Base-by-base conservation (phyloP, 2,888 invertebrate genomes). In the Dynastes maya region DNA sequence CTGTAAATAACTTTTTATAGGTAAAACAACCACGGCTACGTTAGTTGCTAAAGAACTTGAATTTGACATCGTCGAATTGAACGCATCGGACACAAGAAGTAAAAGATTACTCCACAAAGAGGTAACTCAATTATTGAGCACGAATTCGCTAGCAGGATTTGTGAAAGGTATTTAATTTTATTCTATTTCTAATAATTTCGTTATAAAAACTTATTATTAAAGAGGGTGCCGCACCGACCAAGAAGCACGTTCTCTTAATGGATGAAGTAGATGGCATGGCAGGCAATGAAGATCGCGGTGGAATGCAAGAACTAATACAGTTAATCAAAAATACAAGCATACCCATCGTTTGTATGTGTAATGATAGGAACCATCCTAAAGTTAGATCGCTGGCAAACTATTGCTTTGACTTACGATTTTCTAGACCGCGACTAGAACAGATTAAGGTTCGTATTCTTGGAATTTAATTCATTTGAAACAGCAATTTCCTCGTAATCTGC, bases 201-300 rank as follows among this genome's bases (percentile, higher is more conserved):
- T 58, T 22, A 1, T 4, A 22, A 58, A 5, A 8, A 6, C 8
- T 16, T 9, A 5, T 58, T 58, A 22, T 79, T 82, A 65, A 78
- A 88, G 88, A 86, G 80, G 84, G 87, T 32, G 82, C 82, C 9
- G 85, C 84, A 1, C 84, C 86, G 2, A 91, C 92, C 0, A 93
- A 92, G 82, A 96, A 96, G 85, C 97, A 97, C 86, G 97, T 97
- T 13, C 89, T 99, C 6, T 92, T 99, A n/a, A 99, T 99, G 99
- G 99, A 99, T 86, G 99, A 99, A 91, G 99, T 99, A 0, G 99
- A 99, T 86, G 99, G 99, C 8, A 99, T 99, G 98, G 97, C 98
- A 0, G 99, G 99, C 2, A 99, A 99, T 88, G 98, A 99, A 89
- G 99, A 99, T 88, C 92, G 99, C 83, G 99, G 99, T 29, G 99